Evolutionary conservation across 2,113 vertebrate genomes (phyloP).

Genomic region (Castor canadensis): DNA sequence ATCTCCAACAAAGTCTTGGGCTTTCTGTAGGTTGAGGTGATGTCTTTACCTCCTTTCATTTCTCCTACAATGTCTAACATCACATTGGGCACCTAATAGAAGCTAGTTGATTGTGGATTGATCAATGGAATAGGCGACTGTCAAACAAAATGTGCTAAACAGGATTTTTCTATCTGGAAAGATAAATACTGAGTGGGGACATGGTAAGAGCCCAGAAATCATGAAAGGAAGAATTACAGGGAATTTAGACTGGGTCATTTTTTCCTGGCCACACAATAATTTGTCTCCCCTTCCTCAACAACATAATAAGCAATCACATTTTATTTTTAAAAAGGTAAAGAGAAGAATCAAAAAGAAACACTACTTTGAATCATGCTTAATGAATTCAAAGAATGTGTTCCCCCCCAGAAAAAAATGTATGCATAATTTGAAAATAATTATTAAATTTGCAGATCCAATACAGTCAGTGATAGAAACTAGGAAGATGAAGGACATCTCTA

Average conservation of each 20-base stretch:
- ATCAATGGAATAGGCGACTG: neutral
- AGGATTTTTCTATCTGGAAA: constrained; percentile 39
- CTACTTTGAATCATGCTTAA: neutral
- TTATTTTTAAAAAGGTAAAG: neutral
- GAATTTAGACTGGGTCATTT: neutral
- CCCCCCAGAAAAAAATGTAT: neutral
- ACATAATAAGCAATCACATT: neutral
- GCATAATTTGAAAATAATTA: constrained; percentile 4
- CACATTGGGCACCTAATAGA: neutral
- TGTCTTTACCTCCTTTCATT: neutral
- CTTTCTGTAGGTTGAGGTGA: neutral
- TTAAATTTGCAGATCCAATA: neutral
- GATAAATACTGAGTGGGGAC: neutral
- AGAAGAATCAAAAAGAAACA: neutral
- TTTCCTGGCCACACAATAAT: neutral
- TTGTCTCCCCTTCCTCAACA: neutral
- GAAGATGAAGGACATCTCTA: neutral
- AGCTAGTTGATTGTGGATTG: neutral
- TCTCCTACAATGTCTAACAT: neutral
- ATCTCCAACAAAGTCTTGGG: neutral
- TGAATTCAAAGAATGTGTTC: neutral
- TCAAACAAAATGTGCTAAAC: constrained; percentile 7
- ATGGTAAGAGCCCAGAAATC: neutral
- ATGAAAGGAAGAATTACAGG: neutral
- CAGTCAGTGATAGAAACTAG: neutral